Conservation (phyloP, 2,113 vertebrate species). For the Cynopterus brachyotis region DNA sequence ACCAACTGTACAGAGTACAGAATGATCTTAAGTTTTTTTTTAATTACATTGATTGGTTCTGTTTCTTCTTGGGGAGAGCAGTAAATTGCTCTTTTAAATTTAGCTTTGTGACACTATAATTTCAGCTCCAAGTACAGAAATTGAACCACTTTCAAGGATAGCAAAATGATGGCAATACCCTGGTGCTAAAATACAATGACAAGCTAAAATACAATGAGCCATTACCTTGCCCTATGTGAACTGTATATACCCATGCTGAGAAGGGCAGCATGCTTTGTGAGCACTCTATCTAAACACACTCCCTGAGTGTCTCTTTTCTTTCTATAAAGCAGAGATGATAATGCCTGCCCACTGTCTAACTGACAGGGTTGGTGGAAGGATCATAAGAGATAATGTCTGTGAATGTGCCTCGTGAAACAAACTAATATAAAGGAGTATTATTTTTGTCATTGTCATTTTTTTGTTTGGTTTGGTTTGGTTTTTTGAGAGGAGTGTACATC, state of each 20-base stretch:
- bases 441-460: neutral
- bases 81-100: conserved; percentile 67
- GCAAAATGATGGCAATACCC: conserved; percentile 48
- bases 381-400: neutral
- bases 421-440: neutral
- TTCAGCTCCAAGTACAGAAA: conserved; percentile 63
- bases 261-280: conserved; percentile 6
- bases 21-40: conserved; percentile 28
- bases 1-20: conserved; percentile 13
- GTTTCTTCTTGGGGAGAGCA: conserved; percentile 48
- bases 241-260: neutral
- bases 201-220: conserved; percentile 49
- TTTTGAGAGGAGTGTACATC: neutral
- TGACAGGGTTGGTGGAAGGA: neutral
- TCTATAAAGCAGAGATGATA: neutral
- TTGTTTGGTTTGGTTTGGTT: neutral
- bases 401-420: neutral
- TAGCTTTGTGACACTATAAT: conserved; percentile 43
- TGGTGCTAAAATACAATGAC: conserved; percentile 29
- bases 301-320: neutral
- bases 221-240: neutral
- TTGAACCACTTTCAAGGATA: conserved; percentile 61
- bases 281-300: neutral
- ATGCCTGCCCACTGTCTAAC: neutral
- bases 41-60: conserved; percentile 66